Conservation (phyloP, 2,888 invertebrate genomes). For the Synergus japonicus region DNA sequence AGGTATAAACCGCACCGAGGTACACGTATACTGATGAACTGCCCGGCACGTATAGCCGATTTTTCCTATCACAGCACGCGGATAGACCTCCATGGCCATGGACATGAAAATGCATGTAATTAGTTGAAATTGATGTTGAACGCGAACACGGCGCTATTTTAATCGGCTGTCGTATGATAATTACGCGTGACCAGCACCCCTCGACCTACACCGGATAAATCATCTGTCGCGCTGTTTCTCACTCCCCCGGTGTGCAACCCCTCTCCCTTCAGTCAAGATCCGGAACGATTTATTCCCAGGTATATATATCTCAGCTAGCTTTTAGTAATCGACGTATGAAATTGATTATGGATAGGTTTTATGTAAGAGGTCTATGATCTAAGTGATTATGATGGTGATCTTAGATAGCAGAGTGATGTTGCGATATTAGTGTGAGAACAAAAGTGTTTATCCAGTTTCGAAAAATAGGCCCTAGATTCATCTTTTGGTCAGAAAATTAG, state of each 20-base stretch:
- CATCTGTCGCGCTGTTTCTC: conserved; percentile 61
- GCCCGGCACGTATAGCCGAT: conserved; percentile 58
- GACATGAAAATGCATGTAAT: conserved; percentile 76
- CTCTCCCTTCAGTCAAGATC: conserved; percentile 49
- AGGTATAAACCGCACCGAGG: conserved; percentile 51
- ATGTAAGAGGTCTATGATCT: conserved; percentile 20
- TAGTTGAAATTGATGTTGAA: conserved; percentile 75
- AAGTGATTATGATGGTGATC: not conserved
- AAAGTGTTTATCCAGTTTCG: not conserved
- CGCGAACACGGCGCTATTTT: conserved; percentile 71
- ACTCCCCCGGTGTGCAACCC: conserved; percentile 42
- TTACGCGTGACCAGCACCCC: conserved; percentile 71
- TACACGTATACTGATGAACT: conserved; percentile 51
- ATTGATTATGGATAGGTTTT: conserved; percentile 68
- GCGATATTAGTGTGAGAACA: not conserved
- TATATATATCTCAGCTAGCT: conserved; percentile 70
- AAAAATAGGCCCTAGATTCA: too few species aligned
- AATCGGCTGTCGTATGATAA: conserved; percentile 77
- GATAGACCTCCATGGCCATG: conserved; percentile 55
- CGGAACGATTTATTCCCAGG: conserved; percentile 68
- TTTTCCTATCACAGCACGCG: conserved; percentile 60
- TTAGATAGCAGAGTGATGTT: not conserved
- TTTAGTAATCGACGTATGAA: conserved; percentile 75
- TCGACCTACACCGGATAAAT: conserved; percentile 75
- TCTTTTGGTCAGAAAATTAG: too few species aligned